Conservation (phyloP, 2,113 vertebrate genomes). For the Chaetura pelagica region DNA sequence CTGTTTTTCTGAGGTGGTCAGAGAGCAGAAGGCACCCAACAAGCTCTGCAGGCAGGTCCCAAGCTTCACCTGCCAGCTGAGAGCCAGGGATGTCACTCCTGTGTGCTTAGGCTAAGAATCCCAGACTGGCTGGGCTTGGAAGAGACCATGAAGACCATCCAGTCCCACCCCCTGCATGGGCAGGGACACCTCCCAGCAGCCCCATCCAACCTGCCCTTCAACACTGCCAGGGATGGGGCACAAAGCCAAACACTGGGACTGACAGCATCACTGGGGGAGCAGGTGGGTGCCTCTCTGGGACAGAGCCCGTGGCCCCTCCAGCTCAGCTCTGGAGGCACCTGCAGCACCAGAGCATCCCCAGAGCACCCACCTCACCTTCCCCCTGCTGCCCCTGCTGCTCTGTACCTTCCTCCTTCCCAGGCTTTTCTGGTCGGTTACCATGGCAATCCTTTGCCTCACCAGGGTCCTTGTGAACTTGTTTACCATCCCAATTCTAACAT, state of each 20-base stretch:
- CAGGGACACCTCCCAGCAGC: no score
- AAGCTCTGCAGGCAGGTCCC: accelerated
- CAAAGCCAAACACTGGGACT: accelerated
- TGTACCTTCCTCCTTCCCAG: constrained; percentile 31
- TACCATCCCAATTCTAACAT: constrained; percentile 66
- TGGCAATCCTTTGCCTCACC: constrained; percentile 63
- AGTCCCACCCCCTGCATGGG: no score
- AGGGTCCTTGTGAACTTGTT: constrained; percentile 70
- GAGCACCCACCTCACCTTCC: not conserved
- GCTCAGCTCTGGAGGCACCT: not conserved
- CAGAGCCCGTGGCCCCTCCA: not conserved
- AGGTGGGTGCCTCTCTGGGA: not conserved
- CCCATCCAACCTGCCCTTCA: no score
- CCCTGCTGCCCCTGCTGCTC: not conserved
- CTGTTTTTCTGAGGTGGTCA: not conserved
- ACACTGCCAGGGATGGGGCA: no score
- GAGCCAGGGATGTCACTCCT: accelerated
- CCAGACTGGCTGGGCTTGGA: no score
- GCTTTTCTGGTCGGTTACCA: constrained; percentile 67
- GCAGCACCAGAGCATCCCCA: not conserved
- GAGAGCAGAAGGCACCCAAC: no score
- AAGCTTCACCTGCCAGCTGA: not conserved
- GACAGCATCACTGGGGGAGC: accelerated
- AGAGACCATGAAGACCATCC: no score
- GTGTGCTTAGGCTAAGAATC: accelerated